A percentile compares a stretch with the other conserved stretches of the same genome.
These are phyloP conservation scores for Calameuta filiformis DNA, from an alignment of 2,888 invertebrate genomes.

Conservation along the genomic window DNA sequence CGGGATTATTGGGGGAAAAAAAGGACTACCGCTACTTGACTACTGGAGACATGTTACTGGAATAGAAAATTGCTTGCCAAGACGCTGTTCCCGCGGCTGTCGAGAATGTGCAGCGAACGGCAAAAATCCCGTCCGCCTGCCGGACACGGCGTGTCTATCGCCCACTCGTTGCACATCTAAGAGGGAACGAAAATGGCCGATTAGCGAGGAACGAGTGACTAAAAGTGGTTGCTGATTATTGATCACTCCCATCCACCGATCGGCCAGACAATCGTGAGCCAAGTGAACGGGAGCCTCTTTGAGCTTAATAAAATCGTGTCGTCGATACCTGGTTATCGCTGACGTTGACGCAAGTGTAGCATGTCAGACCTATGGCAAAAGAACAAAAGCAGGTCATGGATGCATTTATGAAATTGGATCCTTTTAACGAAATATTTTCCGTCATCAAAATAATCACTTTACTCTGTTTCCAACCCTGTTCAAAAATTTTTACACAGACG, in stretches of 20 bases:
- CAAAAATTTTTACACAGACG: no score
- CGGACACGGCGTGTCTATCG: conserved; percentile 73
- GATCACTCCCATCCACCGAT: not conserved
- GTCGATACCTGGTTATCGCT: conserved; percentile 69
- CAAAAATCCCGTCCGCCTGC: conserved; percentile 73
- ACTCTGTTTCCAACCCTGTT: not conserved
- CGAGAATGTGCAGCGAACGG: conserved; percentile 74
- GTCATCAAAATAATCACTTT: not conserved
- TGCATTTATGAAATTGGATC: not conserved
- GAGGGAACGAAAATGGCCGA: conserved; percentile 24
- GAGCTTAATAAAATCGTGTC: not conserved
- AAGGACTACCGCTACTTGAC: not conserved
- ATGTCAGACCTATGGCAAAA: conserved; percentile 65
- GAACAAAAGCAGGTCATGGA: conserved; percentile 28
- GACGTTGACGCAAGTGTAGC: conserved; percentile 75
- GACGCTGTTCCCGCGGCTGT: conserved; percentile 73
- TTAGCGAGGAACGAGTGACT: not conserved
- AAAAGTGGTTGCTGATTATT: not conserved
- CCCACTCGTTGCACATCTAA: conserved; percentile 72
- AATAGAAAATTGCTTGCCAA: conserved; percentile 56
- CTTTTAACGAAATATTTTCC: not conserved
- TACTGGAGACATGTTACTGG: not conserved
- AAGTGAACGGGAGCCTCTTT: not conserved
- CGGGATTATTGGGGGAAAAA: not conserved
- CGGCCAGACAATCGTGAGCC: not conserved